phyloP scores from a whole-genome alignment of 2,797 vertebrate species.

The Scarus forsteni region DNA sequence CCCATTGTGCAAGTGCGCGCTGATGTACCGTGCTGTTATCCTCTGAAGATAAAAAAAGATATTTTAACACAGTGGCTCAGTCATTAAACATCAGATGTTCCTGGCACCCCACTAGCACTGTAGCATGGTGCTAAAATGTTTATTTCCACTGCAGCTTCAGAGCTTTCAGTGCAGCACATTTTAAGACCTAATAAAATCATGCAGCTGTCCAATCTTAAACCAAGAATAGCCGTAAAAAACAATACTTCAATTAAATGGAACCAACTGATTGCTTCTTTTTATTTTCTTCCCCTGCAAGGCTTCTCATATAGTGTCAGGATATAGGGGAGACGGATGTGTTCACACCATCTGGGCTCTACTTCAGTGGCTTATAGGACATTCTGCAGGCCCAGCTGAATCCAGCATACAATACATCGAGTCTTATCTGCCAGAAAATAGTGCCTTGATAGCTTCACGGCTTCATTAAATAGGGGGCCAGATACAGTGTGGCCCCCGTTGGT shows the following conservation, averaged over 20 bases:
- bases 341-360: slow-evolving; percentile 56
- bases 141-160: slow-evolving; percentile 61
- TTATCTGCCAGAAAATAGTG: slow-evolving; percentile 54
- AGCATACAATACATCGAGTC: slow-evolving; percentile 41
- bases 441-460: slow-evolving; percentile 66
- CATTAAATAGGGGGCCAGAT: slow-evolving; percentile 71
- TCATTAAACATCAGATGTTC: slow-evolving; percentile 73
- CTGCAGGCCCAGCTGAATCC: slow-evolving; percentile 50
- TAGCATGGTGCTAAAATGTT: slow-evolving; percentile 67
- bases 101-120: slow-evolving; percentile 49
- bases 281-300: slow-evolving; percentile 57
- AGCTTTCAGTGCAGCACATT: slow-evolving; percentile 64
- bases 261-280: slow-evolving; percentile 65
- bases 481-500: slow-evolving; percentile 60
- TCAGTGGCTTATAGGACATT: slow-evolving; percentile 48
- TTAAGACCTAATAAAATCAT: slow-evolving; percentile 75
- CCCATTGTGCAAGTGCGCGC: slow-evolving; percentile 20
- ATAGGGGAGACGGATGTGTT: slow-evolving; percentile 50
- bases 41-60: slow-evolving; percentile 30
- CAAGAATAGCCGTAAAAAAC: slow-evolving; percentile 66
- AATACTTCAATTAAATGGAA: slow-evolving; percentile 69
- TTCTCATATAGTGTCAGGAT: slow-evolving; percentile 45
- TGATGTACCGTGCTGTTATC: slow-evolving; percentile 33
- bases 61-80: slow-evolving; percentile 33
- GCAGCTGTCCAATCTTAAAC: slow-evolving; percentile 77